Conservation (phyloP, 2,888 invertebrate genomes). For the Eilema griseolum region DNA sequence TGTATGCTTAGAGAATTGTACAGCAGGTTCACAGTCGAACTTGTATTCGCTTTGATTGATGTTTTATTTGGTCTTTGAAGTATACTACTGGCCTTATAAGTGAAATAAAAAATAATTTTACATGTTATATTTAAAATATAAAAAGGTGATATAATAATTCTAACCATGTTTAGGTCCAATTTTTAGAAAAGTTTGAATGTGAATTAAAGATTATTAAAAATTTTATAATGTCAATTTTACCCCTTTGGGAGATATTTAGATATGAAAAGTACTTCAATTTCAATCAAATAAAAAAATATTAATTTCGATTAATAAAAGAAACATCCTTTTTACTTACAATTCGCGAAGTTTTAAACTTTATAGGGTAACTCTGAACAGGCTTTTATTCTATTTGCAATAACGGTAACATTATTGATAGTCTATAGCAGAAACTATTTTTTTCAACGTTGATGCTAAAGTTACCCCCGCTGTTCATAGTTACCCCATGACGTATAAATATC, state of each 20-base stretch:
- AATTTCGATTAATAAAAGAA: conserved; percentile 4
- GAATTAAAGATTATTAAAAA: too few relatives aligned
- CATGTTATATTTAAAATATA: neutral
- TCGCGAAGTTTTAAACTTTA: neutral
- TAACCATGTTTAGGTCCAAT: neutral
- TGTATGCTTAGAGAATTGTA: too few relatives aligned
- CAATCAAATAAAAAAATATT: neutral
- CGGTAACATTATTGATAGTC: neutral
- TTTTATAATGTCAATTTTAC: too few relatives aligned
- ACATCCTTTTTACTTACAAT: conserved; percentile 1
- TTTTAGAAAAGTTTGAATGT: too few relatives aligned
- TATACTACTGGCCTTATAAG: too few relatives aligned
- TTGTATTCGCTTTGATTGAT: too few relatives aligned
- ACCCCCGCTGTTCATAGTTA: neutral
- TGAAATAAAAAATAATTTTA: neutral
- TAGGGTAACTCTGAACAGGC: neutral
- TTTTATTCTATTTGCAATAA: neutral
- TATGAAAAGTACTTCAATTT: neutral
- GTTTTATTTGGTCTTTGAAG: too few relatives aligned
- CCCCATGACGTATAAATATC: neutral
- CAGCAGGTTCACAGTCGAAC: too few relatives aligned
- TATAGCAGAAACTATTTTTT: neutral
- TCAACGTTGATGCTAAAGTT: neutral
- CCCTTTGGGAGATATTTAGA: neutral
- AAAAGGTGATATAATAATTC: neutral